phyloP scores from a whole-genome alignment of 2,113 vertebrate species.

The Danionella cerebrum region DNA sequence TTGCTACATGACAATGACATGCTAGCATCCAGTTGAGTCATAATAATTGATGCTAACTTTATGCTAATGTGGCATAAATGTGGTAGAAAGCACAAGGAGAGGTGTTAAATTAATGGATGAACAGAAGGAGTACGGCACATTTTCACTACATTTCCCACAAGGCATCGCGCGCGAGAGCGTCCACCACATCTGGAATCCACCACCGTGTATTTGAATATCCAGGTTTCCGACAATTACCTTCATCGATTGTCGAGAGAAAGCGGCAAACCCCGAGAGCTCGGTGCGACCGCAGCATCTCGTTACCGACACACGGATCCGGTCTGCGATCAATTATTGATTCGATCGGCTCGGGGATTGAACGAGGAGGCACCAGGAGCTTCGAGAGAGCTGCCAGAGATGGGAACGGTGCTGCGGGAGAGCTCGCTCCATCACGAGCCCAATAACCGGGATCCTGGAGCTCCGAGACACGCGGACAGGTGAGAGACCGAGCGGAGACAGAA shows the following conservation, averaged over 20 bases:
- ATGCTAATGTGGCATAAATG: too few relatives aligned
- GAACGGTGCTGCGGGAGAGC: conserved; percentile 16
- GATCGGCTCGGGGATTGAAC: conserved; percentile 8
- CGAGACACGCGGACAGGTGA: conserved; percentile 17
- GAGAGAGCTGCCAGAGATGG: conserved; percentile 9
- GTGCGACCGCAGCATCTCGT: conserved; percentile 12
- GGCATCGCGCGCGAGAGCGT: not conserved
- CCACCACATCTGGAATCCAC: not conserved
- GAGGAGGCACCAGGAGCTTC: too few relatives aligned
- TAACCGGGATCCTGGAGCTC: not conserved
- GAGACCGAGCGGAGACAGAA: not conserved
- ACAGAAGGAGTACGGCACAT: too few relatives aligned
- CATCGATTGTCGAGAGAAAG: too few relatives aligned
- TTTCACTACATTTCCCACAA: conserved; percentile 35
- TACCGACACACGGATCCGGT: conserved; percentile 18
- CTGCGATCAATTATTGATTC: conserved; percentile 27
- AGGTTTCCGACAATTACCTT: not conserved
- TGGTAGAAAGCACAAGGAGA: too few relatives aligned
- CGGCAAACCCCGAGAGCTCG: not conserved
- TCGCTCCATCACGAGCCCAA: not conserved
- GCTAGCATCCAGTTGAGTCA: too few relatives aligned
- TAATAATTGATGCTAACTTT: too few relatives aligned
- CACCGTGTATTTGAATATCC: not conserved
- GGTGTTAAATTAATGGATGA: too few relatives aligned
- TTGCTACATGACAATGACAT: too few relatives aligned